Evolutionary conservation across 2,888 invertebrate species (phyloP), one percentile per base, ranked within the genome.

Genomic region (Coleophora flavipennella): DNA sequence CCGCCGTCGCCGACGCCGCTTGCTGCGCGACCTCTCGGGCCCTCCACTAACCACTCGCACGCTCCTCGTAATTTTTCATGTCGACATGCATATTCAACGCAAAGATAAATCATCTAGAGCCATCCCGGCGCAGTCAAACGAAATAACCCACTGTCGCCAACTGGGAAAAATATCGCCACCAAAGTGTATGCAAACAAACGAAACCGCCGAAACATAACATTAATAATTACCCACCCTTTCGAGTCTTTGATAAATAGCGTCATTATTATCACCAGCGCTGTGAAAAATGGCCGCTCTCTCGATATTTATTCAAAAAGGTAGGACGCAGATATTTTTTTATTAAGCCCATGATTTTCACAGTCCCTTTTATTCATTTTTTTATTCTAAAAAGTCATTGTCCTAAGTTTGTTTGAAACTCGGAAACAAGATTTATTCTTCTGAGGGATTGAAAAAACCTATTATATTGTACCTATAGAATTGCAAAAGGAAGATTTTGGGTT

Each of bases 31-130:
- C 11, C 10, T 1, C 7, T 11, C 11, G 29, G 29, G n/a, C 29
- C 29, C 40, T 40, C 34, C 28, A 37, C 41, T 38, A 36, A 41
- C 42, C 43, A 42, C 43, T 67, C 67, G 61, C 64, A 61, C 63
- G 67, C 68, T 70, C 63, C 64, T 70, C 72, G 66, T 78, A 76
- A 80, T 81, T 81, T 81, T 81, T 84, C 83, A 83, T 81, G 70
- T 63, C 69, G 76, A 77, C 80, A 80, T 81, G 81, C 80, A 83
- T 84, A 81, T 81, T 84, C 80, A 83, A 78, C 78, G 63, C 58
- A 64, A 78, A 67, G 69, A 83, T 84, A 81, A 80, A 84, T 84
- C 83, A 84, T 71, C 67, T 62, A 50, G 58, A 66, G 67, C 68
- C 62, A 72, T 72, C 68, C 67, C 61, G 63, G 61, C 65, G 63